A percentile compares a stretch with the other conserved stretches of the same genome.
Evolutionary conservation across 1,140 invertebrate species (phyloP).

Genomic region (Pristionchus pacificus): DNA sequence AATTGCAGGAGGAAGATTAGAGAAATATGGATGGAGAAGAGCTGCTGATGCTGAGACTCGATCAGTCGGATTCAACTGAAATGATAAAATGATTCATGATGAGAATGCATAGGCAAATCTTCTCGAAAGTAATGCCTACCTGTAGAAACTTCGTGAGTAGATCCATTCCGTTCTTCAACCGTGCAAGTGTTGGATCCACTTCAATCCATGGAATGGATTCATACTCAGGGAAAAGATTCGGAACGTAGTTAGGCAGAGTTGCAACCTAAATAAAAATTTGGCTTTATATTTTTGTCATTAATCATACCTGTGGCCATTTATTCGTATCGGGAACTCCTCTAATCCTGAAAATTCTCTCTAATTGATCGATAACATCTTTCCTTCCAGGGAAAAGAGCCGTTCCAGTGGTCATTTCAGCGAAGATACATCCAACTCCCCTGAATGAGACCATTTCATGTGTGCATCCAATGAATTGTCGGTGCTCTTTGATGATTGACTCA

Average conservation of each 20-base stretch:
- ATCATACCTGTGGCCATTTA: slow-evolving; percentile 77
- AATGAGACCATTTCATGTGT: neutral
- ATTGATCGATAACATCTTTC: slow-evolving; percentile 86
- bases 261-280: slow-evolving; percentile 17
- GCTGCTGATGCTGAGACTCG: slow-evolving; percentile 82
- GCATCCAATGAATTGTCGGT: no score
- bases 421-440: slow-evolving; percentile 92
- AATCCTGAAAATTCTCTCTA: slow-evolving; percentile 92
- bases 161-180: slow-evolving; percentile 42
- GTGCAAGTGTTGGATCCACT: slow-evolving; percentile 39
- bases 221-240: slow-evolving; percentile 40
- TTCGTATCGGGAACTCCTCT: slow-evolving; percentile 85
- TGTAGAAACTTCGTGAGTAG: slow-evolving; percentile 79
- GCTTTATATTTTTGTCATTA: neutral
- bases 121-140: slow-evolving; percentile 68
- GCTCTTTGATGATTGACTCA: no score
- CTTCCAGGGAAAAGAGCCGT: slow-evolving; percentile 89
- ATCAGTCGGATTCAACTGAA: slow-evolving; percentile 77
- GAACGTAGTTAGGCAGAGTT: slow-evolving; percentile 40
- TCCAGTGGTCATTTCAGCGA: slow-evolving; percentile 94
- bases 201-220: slow-evolving; percentile 39
- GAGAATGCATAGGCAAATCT: slow-evolving; percentile 22
- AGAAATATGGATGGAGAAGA: slow-evolving; percentile 83
- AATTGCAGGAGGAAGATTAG: slow-evolving; percentile 78
- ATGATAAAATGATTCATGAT: slow-evolving; percentile 9